These are phyloP conservation scores for Bostrychus sinensis DNA, from an alignment of 2,113 vertebrate species.

Conservation along the genomic window DNA sequence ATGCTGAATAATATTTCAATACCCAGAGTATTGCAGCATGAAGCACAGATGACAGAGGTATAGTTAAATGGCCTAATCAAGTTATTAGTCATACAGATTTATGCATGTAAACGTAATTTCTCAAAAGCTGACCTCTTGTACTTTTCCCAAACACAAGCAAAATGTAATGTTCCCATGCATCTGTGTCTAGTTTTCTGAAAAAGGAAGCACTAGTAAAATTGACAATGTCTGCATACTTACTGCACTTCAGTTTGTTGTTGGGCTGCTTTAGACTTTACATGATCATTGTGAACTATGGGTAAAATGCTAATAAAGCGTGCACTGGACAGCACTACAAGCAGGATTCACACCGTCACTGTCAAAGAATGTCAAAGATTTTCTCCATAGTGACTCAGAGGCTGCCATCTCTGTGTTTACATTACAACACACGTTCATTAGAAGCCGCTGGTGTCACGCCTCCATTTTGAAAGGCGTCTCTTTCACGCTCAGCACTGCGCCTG, in stretches of 20 bases:
- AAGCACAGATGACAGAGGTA: too few relatives aligned
- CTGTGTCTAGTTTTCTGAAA: too few relatives aligned
- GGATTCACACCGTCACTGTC: slow-evolving; percentile 17
- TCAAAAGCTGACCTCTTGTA: too few relatives aligned
- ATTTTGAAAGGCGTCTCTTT: background rate
- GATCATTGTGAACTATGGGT: background rate
- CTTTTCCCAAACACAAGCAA: too few relatives aligned
- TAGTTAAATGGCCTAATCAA: too few relatives aligned
- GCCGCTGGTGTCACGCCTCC: slow-evolving; percentile 11
- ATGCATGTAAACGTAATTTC: too few relatives aligned
- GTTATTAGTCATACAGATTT: too few relatives aligned
- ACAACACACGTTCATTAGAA: slow-evolving; percentile 39
- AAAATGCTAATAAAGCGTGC: background rate
- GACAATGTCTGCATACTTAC: background rate
- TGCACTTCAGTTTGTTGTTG: too few relatives aligned
- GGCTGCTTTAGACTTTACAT: background rate
- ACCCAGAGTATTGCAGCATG: too few relatives aligned
- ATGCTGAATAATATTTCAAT: too few relatives aligned
- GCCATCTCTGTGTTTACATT: slow-evolving; percentile 46
- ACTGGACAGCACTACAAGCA: background rate
- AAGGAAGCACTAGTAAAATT: too few relatives aligned
- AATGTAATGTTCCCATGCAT: too few relatives aligned
- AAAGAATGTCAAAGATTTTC: slow-evolving; percentile 53
- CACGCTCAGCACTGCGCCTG: slow-evolving; percentile 21
- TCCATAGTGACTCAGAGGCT: slow-evolving; percentile 45